These are phyloP conservation scores for Dryobates pubescens DNA, from an alignment of 2,797 vertebrate genomes.

Conservation along the genomic window DNA sequence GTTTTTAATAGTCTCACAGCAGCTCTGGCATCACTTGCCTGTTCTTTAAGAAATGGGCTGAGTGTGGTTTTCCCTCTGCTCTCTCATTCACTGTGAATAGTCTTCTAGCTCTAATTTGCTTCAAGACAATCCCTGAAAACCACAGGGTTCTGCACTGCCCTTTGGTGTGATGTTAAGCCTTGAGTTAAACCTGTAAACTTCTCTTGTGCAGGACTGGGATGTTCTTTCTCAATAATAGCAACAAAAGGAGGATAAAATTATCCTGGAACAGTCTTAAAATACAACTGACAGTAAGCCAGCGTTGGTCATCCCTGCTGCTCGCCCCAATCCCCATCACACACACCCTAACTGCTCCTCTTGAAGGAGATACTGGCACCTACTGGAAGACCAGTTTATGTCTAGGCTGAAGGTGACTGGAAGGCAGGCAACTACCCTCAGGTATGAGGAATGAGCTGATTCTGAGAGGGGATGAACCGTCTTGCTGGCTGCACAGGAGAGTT, in stretches of 20 bases:
- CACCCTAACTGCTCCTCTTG: fast-evolving
- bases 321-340: fast-evolving
- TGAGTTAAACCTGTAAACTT: background rate
- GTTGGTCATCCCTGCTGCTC: background rate
- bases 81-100: background rate
- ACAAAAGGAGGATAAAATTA: background rate
- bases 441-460: background rate
- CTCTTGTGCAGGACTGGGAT: background rate
- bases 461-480: background rate
- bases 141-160: background rate
- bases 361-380: conserved; percentile 59
- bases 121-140: background rate
- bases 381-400: conserved; percentile 28
- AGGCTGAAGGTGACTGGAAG: background rate
- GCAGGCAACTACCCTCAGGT: background rate
- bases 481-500: background rate
- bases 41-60: background rate
- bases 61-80: background rate
- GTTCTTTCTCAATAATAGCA: background rate
- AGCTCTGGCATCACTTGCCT: background rate
- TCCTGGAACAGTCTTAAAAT: background rate
- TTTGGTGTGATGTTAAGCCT: background rate
- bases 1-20: background rate
- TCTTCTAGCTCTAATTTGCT: background rate
- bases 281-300: background rate